A percentile compares a stretch with the other conserved stretches of the same genome.
These are phyloP conservation scores for Pseudomyrmex flavicornis DNA, from an alignment of 1,140 invertebrate genomes.

Conservation along the genomic window DNA sequence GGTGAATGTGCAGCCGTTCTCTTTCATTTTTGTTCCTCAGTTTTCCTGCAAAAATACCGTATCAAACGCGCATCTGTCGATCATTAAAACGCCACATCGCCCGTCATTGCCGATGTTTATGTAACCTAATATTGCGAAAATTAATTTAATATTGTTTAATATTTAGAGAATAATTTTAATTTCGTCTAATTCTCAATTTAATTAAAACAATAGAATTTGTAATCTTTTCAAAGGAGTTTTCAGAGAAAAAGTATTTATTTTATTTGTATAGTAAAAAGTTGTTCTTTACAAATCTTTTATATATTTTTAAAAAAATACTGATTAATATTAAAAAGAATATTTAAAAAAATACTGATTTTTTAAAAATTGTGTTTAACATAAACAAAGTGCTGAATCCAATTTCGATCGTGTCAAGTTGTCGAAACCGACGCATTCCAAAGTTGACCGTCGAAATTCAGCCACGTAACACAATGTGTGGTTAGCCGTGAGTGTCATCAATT, in stretches of 20 bases:
- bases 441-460: constrained; percentile 1
- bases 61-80: background rate
- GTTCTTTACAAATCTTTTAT: background rate
- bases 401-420: constrained; percentile 10
- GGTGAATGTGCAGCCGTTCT: background rate
- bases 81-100: constrained; percentile 24
- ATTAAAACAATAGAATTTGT: too few relatives aligned
- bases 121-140: background rate
- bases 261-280: background rate
- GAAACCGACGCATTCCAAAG: background rate
- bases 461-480: constrained; percentile 57
- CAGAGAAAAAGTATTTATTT: background rate
- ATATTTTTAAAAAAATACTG: background rate
- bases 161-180: background rate
- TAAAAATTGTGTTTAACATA: background rate
- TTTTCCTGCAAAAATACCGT: too few relatives aligned
- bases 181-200: background rate
- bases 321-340: constrained; percentile 2
- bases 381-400: background rate
- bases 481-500: constrained; percentile 64
- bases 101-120: background rate
- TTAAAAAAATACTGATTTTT: background rate
- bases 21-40: constrained; percentile 17
- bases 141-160: constrained; percentile 7
- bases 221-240: background rate